Percentiles rank a stretch among this genome's conserved stretches.
Conservation (phyloP, 2,797 vertebrate species). For the Cuniculus paca region DNA sequence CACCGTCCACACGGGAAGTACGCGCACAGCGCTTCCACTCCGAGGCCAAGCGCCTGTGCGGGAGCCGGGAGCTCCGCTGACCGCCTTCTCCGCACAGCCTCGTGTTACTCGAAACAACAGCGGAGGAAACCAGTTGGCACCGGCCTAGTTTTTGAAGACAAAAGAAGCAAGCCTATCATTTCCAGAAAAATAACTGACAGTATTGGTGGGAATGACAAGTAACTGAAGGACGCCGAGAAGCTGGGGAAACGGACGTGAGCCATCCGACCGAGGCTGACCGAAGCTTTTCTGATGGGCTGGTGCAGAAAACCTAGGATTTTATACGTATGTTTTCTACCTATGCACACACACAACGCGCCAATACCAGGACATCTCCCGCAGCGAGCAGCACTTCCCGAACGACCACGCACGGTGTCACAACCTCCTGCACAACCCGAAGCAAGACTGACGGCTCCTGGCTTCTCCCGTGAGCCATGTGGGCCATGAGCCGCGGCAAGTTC, state of each 20-base stretch:
- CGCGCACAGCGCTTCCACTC: background rate
- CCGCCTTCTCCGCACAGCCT: background rate
- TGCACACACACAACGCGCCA: background rate
- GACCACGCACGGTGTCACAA: background rate
- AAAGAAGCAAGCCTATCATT: background rate
- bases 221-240: background rate
- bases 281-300: background rate
- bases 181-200: background rate
- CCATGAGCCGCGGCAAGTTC: too few relatives aligned
- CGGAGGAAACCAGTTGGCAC: background rate
- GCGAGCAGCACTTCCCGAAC: background rate
- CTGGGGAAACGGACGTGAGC: constrained; percentile 4
- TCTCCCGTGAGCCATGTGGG: background rate
- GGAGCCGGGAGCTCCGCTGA: background rate
- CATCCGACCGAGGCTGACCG: background rate
- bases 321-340: background rate
- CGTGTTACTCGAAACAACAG: background rate
- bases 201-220: background rate
- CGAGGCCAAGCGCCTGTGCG: background rate
- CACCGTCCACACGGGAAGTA: background rate
- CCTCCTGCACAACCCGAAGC: background rate
- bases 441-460: background rate
- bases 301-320: background rate
- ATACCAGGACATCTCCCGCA: background rate
- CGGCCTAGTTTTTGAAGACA: background rate